Base-by-base conservation (phyloP, 2,113 vertebrate species). In the Pseudorhombus dupliciocellatus region DNA sequence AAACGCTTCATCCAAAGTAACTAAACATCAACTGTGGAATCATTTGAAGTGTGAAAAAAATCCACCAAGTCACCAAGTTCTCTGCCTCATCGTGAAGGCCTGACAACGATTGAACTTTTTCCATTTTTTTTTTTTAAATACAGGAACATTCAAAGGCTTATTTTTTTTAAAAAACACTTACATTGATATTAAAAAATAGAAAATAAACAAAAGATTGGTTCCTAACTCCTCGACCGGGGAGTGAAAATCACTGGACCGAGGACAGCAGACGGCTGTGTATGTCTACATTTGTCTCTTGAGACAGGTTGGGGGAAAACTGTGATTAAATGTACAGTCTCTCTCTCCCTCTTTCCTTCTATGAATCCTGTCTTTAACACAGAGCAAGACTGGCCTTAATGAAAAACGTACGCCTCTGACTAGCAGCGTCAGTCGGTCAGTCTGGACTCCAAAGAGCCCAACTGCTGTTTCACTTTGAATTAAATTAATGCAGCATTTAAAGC, bases 11-110 rank as follows among this genome's bases (percentile, higher is more conserved):
- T 62, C 28, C 22, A 66, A 69, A 58, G 28, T 37, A 62, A 55
- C 62, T 56, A 46, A 84, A 84, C 56, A 78, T 77, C n/a, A 79
- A 68, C 70, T n/a, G 77, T 83, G 81, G 81, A 88, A 86, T 87
- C 66, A 86, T 85, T 70, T 71, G 44, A 88, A 87, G 70, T 70
- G 70, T 67, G 64, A 30, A 81, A 30, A 81, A 75, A 25, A 28
- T 77, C 70, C 51, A 71, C 72, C 59, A 52, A 50, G 46, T 83
- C 66, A 70, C 77, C 70, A 44, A 46, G 63, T 57, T 77, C 79
- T 82, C 76, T 77, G 81, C 69, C 64, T 87, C 60, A 65, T 77
- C 9, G 67, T 46, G 53, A 59, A 70, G 50, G 76, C 59, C 57
- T 31, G 55, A 58, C 53, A 69, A 69, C 10, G 21, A 83, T 55